Percentiles rank a stretch among this genome's conserved stretches.
phyloP scores from a whole-genome alignment of 2,888 invertebrate species.

The Caenorhabditis imperialis region DNA sequence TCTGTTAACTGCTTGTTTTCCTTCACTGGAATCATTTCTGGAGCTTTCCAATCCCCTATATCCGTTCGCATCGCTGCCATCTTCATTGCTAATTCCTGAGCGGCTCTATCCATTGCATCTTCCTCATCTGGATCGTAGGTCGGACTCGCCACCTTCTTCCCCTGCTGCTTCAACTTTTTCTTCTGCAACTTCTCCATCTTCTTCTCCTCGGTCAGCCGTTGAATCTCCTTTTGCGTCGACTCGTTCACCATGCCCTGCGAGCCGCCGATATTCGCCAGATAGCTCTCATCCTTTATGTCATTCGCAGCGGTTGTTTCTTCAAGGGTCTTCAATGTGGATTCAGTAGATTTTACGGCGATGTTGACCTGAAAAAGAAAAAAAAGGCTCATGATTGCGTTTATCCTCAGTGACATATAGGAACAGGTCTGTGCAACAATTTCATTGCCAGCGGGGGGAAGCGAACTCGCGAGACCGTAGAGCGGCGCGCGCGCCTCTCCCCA shows the following conservation, averaged over 20 bases:
- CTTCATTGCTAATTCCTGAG: conserved; percentile 74
- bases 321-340: conserved; percentile 67
- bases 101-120: conserved; percentile 73
- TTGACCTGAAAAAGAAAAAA: conserved; percentile 55
- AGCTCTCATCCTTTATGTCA: conserved; percentile 75
- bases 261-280: conserved; percentile 66
- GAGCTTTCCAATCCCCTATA: conserved; percentile 69
- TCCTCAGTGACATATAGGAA: conserved; percentile 56
- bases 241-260: conserved; percentile 64
- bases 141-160: conserved; percentile 62
- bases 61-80: conserved; percentile 68
- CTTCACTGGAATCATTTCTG: conserved; percentile 37
- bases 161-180: conserved; percentile 72
- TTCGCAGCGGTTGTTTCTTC: conserved; percentile 71
- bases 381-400: conserved; percentile 55
- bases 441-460: conserved; percentile 28
- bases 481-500: conserved; percentile 14
- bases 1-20: conserved; percentile 34
- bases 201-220: conserved; percentile 68
- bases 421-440: conserved; percentile 60
- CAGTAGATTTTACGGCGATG: conserved; percentile 69
- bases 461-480: conserved; percentile 14
- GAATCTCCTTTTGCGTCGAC: conserved; percentile 65
- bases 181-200: conserved; percentile 73
- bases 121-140: conserved; percentile 71